Conservation (phyloP, 2,113 vertebrate species). For the Epinephelus moara region DNA sequence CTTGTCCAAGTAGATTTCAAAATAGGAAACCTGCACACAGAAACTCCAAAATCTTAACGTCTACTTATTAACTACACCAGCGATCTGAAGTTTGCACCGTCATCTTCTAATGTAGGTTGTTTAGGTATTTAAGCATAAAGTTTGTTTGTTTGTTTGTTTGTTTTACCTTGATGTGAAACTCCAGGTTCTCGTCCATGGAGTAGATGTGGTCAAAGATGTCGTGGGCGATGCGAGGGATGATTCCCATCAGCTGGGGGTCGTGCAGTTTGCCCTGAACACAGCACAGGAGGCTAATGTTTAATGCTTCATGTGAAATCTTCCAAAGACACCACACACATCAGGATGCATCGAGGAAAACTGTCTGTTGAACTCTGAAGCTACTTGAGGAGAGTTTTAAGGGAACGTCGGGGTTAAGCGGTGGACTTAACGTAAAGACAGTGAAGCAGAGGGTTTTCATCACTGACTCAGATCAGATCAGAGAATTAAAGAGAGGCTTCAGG, state of each 20-base stretch:
- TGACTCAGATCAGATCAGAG: slow-evolving; percentile 9
- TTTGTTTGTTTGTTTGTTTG: neutral
- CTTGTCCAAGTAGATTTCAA: slow-evolving; percentile 98
- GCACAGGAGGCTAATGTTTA: neutral
- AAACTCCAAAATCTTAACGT: neutral
- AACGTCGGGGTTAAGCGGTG: neutral
- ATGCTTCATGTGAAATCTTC: no score
- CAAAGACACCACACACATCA: no score
- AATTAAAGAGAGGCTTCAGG: slow-evolving; percentile 21
- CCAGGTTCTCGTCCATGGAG: slow-evolving; percentile 97
- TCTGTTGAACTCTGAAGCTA: neutral
- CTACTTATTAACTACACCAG: neutral
- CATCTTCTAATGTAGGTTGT: neutral
- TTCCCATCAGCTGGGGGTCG: slow-evolving; percentile 93
- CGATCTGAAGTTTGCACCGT: neutral
- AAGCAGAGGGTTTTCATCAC: neutral
- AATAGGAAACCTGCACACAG: slow-evolving; percentile 94
- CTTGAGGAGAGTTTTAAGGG: neutral
- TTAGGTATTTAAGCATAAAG: neutral
- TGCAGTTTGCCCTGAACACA: slow-evolving; percentile 90
- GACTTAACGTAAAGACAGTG: neutral
- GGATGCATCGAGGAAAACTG: no score
- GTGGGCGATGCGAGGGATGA: slow-evolving; percentile 92
- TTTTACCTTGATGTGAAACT: slow-evolving; percentile 95
- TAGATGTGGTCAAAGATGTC: slow-evolving; percentile 98